Base-by-base conservation (phyloP, 2,113 vertebrate genomes). In the Campylorhamphus procurvoides region DNA sequence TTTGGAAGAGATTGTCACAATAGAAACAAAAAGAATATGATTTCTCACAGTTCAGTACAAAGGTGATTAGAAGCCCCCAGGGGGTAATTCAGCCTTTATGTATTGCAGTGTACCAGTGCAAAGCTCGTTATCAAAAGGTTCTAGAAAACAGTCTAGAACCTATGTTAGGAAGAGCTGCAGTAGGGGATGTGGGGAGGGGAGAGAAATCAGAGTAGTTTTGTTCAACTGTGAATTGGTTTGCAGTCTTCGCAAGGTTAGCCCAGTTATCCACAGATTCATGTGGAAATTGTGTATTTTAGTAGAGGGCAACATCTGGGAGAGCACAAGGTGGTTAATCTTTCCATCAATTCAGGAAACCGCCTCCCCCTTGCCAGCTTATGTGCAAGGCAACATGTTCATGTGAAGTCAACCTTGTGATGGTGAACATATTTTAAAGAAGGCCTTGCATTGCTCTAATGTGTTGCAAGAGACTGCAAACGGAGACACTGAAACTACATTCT, bases 11-110 rank as follows among this genome's bases (percentile, higher is more conserved):
- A 98, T 93, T 97, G 97, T 90, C 97, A 96, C 59, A 97, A 80
- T 80, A 98, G 98, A 86, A 98, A 97, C 83, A 99, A 99, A 97
- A 98, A 98, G 83, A 96, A 98, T 62, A 94, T 98, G 68, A 87
- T 98, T 96, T 98, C 98, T 96, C 98, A 98, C 92, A 97, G 98
- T 79, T 97, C 98, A 11, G 97, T 98, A 88, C 98, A 99, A 85
- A 99, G 99, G 99, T 99, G 99, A 99, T 98, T 76, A 97, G 92
- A 94, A 97, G 96, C 85, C 86, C 91, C 79, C 81, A 74, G 53
- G 71, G 76, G 94, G 94, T 93, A 89, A 86, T 72, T 84, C 93
- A 81, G 18, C 85, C 92, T 97, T 97, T 97, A 47, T 64, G 71
- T 97, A 87, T 96, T 91, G 69, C 81, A 66, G 37, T 90, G 67